Conservation (phyloP, 92 coral and sea anemone species). For the Nematostella vectensis region DNA sequence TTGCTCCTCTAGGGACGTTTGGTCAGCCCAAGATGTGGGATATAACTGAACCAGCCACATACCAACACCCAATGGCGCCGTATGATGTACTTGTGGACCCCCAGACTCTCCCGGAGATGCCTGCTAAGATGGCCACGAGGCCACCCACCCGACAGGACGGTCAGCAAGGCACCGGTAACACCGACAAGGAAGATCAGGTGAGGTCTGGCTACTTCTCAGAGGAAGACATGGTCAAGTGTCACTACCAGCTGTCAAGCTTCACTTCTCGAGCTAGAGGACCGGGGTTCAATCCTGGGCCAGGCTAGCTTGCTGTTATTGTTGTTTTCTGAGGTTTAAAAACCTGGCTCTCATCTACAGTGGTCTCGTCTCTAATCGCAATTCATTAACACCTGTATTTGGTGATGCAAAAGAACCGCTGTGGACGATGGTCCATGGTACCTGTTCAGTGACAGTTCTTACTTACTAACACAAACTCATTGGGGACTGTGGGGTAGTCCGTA, state of each 20-base stretch:
- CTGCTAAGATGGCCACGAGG: slow-evolving; percentile 14
- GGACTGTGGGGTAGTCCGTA: no score
- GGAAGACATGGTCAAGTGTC: neutral
- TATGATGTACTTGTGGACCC: slow-evolving; percentile 98
- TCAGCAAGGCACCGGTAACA: neutral
- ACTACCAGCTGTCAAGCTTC: no score
- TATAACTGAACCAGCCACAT: slow-evolving; percentile 64
- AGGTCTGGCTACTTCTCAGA: neutral
- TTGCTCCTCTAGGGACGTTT: slow-evolving; percentile 76
- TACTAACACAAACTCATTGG: no score
- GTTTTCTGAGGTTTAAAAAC: no score
- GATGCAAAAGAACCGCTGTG: no score
- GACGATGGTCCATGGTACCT: no score
- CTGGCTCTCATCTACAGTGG: no score
- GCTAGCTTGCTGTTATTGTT: neutral
- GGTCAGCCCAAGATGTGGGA: slow-evolving; percentile 98
- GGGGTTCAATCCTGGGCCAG: neutral
- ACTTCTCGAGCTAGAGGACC: neutral
- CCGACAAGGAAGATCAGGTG: neutral
- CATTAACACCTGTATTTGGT: no score
- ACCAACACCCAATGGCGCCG: slow-evolving; percentile 97
- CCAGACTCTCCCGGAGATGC: slow-evolving; percentile 55
- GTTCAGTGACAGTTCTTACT: no score
- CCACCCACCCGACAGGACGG: slow-evolving; percentile 14
- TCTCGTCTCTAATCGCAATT: no score